These are phyloP conservation scores for Oppia nitens DNA, from an alignment of 1,140 invertebrate species.

Conservation along the genomic window DNA sequence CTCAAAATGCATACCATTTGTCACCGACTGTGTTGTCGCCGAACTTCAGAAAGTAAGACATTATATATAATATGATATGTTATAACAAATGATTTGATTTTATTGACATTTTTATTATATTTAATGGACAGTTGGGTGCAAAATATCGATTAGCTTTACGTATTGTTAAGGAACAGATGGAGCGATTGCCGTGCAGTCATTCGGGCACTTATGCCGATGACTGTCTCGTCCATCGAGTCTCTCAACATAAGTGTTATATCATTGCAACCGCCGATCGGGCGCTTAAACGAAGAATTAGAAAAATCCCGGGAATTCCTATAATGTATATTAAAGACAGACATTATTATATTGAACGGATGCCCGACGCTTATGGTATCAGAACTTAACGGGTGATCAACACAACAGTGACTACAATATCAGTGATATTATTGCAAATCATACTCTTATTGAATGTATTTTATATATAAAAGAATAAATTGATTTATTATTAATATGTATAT, in stretches of 20 bases:
- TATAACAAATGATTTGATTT: too few relatives aligned
- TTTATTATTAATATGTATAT: too few relatives aligned
- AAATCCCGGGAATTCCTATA: slow-evolving; percentile 96
- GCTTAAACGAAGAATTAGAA: slow-evolving; percentile 82
- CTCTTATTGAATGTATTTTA: too few relatives aligned
- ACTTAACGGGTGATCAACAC: too few relatives aligned
- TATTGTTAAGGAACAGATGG: slow-evolving; percentile 91
- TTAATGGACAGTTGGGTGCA: too few relatives aligned
- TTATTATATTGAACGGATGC: slow-evolving; percentile 94
- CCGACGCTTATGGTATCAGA: slow-evolving; percentile 69
- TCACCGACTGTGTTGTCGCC: slow-evolving; percentile 96
- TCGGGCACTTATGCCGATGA: slow-evolving; percentile 99
- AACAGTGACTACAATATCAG: too few relatives aligned
- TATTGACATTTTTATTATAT: too few relatives aligned
- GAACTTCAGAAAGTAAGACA: slow-evolving; percentile 95
- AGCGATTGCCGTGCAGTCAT: slow-evolving; percentile 80
- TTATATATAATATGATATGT: too few relatives aligned
- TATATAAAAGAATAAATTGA: too few relatives aligned
- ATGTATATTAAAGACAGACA: slow-evolving; percentile 85
- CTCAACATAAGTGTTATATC: slow-evolving; percentile 96
- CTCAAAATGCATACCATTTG: slow-evolving; percentile 95
- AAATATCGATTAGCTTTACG: slow-evolving; percentile 89
- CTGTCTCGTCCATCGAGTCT: slow-evolving; percentile 88
- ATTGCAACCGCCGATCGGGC: slow-evolving; percentile 98
- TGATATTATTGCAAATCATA: too few relatives aligned